Evolutionary conservation across 2,888 invertebrate species (phyloP).

Genomic region (Rhagium mordax): DNA sequence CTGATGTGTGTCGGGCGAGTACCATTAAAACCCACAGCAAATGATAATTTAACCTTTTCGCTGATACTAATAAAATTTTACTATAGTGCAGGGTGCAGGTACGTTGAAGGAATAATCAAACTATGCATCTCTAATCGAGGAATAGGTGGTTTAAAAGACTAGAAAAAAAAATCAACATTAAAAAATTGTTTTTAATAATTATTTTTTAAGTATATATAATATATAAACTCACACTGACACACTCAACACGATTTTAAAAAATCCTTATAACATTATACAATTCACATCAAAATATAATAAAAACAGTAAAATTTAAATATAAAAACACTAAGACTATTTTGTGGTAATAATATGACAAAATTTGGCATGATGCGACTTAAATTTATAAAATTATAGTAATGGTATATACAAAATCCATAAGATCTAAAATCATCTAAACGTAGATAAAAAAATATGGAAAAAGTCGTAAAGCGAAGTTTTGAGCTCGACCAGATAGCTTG

Average conservation of each 20-base stretch:
- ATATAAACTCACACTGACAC: slow-evolving; percentile 57
- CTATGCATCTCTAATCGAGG: no score
- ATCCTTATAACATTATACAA: slow-evolving; percentile 13
- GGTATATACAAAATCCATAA: slow-evolving; percentile 45
- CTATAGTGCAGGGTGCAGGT: no score
- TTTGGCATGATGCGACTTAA: slow-evolving; percentile 47
- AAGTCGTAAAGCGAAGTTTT: background rate
- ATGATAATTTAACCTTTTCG: no score
- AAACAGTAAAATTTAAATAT: slow-evolving; percentile 35
- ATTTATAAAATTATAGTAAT: slow-evolving; percentile 30
- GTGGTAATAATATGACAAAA: slow-evolving; percentile 35
- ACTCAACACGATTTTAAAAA: slow-evolving; percentile 45
- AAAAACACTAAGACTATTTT: slow-evolving; percentile 26
- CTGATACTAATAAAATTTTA: no score
- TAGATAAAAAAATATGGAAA: no score
- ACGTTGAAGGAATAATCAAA: no score
- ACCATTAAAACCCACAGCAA: no score
- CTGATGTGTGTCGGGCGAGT: no score
- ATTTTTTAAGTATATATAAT: slow-evolving; percentile 43
- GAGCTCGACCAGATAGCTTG: background rate
- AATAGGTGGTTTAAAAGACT: no score
- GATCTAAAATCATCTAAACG: slow-evolving; percentile 25
- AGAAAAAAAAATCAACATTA: background rate
- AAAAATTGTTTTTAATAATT: slow-evolving; percentile 14
- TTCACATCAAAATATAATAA: slow-evolving; percentile 38